Evolutionary conservation across 2,888 invertebrate species (phyloP), one percentile per base, ranked within the genome.

Genomic region (Piscicola geometra): DNA sequence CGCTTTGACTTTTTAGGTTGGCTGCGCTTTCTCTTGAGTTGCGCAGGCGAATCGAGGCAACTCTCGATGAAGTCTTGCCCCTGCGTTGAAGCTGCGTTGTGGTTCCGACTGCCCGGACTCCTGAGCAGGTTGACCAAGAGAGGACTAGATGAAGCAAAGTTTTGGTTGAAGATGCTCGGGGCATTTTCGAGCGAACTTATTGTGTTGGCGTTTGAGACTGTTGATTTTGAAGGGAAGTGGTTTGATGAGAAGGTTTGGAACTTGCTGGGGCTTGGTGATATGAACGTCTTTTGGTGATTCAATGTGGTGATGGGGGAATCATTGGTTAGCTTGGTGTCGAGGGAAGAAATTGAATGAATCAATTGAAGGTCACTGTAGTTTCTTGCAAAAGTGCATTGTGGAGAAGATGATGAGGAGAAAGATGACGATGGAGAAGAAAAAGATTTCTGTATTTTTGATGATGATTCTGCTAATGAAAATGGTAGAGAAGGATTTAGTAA

Each of bases 81-180:
- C 21, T 47, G 50, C 28, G 64, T 9, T 47, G 30, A 12, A 47
- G 32, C 30, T 41, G 70, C 77, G 41, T 72, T 71, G 35, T 71
- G 47, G 35, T 68, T 67, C 12, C 76, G 52, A 12, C 68, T 73
- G n/a, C 76, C 70, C 18, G 77, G 74, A 83, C 92, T 94, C 87
- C 95, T 94, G 81, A 95, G 88, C 80, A 95, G 87, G 86, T 95
- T 95, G 47, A 95, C 95, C 80, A 95, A 88, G 80, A 95, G 87
- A 32, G 95, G 95, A 83, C 94, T 94, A 71, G 85, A 80, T 90
- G 93, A 82, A 35, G 83, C 81, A n/a, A 81, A 80, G 66, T 80
- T 76, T 47, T 76, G 69, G 25, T 56, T 56, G 21, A 3, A 21
- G 21, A 3, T 5, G 25, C 5, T 56, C n/a, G 60, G n/a, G 60